Conservation (phyloP, 2,113 vertebrate genomes). For the Hoplias malabaricus region DNA sequence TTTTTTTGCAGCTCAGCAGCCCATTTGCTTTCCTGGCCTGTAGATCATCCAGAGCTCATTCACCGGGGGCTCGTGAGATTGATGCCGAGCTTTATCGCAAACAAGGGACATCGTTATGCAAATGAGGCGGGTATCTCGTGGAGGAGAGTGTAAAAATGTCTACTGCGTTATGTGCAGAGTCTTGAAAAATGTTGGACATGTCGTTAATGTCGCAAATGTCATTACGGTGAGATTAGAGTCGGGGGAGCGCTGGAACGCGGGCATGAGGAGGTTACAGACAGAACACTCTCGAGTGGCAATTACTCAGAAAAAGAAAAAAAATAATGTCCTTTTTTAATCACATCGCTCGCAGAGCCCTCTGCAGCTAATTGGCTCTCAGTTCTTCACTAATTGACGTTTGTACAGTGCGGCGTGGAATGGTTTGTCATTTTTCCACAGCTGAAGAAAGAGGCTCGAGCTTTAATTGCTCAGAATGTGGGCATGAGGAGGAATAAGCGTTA, state of each 20-base stretch:
- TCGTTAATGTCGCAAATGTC: conserved; percentile 63
- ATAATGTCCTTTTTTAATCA: background rate
- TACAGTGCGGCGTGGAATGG: background rate
- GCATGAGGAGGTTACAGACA: conserved; percentile 31
- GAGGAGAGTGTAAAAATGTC: conserved; percentile 56
- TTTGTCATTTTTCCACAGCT: background rate
- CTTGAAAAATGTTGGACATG: conserved; percentile 48
- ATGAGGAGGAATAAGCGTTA: background rate
- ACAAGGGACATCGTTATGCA: conserved; percentile 67
- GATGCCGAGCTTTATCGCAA: conserved; percentile 68
- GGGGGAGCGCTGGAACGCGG: conserved; percentile 42
- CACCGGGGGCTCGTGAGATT: conserved; percentile 67
- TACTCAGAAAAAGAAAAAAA: conserved; percentile 14
- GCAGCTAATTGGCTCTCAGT: conserved; percentile 11
- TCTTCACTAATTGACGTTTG: background rate
- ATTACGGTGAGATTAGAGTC: conserved; percentile 61
- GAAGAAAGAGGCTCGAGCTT: background rate
- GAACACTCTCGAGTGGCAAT: background rate
- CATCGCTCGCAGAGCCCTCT: background rate
- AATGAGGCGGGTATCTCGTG: conserved; percentile 65
- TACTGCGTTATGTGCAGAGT: conserved; percentile 46
- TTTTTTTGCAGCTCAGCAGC: too few species aligned
- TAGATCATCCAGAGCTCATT: conserved; percentile 66
- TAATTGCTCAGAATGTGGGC: background rate
- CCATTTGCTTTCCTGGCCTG: conserved; percentile 72